A percentile compares a stretch with the other conserved stretches of the same genome.
Conservation (phyloP, 2,888 invertebrate species). For the Drosophila nr. fundita region DNA sequence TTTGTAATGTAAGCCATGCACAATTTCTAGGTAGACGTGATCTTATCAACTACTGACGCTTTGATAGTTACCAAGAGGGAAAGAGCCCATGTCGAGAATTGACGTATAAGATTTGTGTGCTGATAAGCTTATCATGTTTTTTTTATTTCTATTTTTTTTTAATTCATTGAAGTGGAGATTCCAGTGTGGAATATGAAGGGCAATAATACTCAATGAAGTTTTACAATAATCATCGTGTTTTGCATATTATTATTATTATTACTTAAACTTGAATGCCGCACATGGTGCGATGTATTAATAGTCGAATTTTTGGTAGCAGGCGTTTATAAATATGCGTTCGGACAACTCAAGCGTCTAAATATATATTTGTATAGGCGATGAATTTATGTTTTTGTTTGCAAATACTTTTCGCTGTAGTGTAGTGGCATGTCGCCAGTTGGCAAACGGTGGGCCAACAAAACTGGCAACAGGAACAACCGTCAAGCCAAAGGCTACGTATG, state of each 20-base stretch:
- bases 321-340: constrained; percentile 64
- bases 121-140: constrained; percentile 33
- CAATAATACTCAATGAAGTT: background rate
- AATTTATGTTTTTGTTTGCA: constrained; percentile 81
- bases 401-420: constrained; percentile 67
- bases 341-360: constrained; percentile 54
- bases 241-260: constrained; percentile 1
- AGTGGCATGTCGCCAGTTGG: constrained; percentile 63
- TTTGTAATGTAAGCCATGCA: background rate
- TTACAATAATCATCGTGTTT: constrained; percentile 1
- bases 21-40: background rate
- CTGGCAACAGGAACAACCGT: constrained; percentile 51
- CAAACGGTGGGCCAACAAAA: constrained; percentile 53
- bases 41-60: background rate
- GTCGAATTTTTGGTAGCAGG: constrained; percentile 20
- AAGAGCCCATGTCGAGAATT: constrained; percentile 8
- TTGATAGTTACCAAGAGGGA: background rate
- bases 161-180: background rate
- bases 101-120: constrained; percentile 4
- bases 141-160: background rate
- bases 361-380: constrained; percentile 41
- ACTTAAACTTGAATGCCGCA: constrained; percentile 25
- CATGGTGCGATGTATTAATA: constrained; percentile 39
- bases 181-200: background rate
- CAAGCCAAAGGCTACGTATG: constrained; percentile 43